Base-by-base conservation (phyloP, 92 coral and sea anemone species). In the Parazoanthus swiftii region DNA sequence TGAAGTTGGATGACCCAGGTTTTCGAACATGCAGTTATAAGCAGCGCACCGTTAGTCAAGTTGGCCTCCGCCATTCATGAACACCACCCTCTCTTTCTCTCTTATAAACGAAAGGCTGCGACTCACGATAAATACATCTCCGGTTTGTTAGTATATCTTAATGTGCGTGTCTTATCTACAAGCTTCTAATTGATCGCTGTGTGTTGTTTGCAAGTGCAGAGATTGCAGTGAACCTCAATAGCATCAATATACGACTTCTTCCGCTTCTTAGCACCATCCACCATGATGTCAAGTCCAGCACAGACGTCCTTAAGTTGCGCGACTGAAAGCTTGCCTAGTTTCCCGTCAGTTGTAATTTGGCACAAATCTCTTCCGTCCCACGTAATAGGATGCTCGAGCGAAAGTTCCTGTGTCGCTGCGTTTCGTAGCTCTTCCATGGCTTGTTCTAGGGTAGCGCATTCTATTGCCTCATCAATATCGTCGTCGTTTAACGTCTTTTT, bases 341-440 rank as follows among this genome's bases (percentile, higher is more conserved):
- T 84, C 85, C 50, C 67, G 7, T 76, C 72, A 6, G 59, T 65
- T 5, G 50, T 48, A 58, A 89, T 18, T 42, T 89, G 77, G n/a
- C 91, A 89, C 10, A 89, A 43, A 15, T 89, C 75, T 23, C 46
- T 72, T 39, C 82, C 50, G 58, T 82, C 91, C 74, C 39, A 82
- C 74, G 81, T 78, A 23, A 89, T 74, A 26, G 91, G 91, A 89
- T 89, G 91, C 6, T 54, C 65, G 9, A 88, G 82, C 46, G 86
- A 16, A 54, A 88, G 72, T 81, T 88, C 91, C 70, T 68, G 76
- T 51, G 56, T 51, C 20, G 67, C 72, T 59, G 33, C 81, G 59
- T 58, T 37, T 33, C 81, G 44, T 23, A 74, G 13, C 39, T 76
- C 82, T 36, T 76, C 46, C 33, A 86, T 26, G 56, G 21, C 46